Evolutionary conservation across 2,888 invertebrate genomes (phyloP), one percentile per base, ranked within the genome.

Genomic region (Nomada lathburiana): DNA sequence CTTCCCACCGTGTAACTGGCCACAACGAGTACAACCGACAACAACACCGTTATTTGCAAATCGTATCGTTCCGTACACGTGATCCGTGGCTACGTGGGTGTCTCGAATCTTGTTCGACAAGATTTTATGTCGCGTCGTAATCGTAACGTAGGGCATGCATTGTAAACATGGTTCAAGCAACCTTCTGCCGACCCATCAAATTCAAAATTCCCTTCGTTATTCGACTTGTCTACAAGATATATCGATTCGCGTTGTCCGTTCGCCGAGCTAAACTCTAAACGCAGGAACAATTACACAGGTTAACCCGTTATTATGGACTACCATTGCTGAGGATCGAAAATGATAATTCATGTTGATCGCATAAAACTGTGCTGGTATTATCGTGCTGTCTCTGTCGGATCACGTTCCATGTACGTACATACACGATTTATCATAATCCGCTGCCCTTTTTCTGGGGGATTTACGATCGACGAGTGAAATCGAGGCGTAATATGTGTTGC

Each of bases 1-100:
- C 89, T 87, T 85, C 87, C 83, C 81, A 80, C 80, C 75, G 59
- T 77, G 79, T 81, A 86, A 87, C 80, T 78, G 71, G 64, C 53
- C 42, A 72, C 67, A 80, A 76, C 79, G 60, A 71, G 60, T 47
- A 50, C 47, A 16, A 4, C 29, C 26, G 55, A 20, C 53, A 64
- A 44, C 72, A 53, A 64, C 57, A 76, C 79, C 72, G 85, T 82
- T 85, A 85, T 82, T 82, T 53, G 79, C 64, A 65, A 75, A 80
- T 75, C 62, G 59, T 65, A 74, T 78, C 59, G 53, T 77, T 63
- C 53, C 53, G 44, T 80, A 67, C 75, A 75, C 52, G 67, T 64
- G 76, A 84, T 71, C 73, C 65, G 23, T 36, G 36, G 36, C 65
- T 69, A 70, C 81, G 81, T 81, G 75, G 67, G 82, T 71, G 71